Conservation (phyloP, 2,797 vertebrate genomes). For the Siniperca obscura region DNA sequence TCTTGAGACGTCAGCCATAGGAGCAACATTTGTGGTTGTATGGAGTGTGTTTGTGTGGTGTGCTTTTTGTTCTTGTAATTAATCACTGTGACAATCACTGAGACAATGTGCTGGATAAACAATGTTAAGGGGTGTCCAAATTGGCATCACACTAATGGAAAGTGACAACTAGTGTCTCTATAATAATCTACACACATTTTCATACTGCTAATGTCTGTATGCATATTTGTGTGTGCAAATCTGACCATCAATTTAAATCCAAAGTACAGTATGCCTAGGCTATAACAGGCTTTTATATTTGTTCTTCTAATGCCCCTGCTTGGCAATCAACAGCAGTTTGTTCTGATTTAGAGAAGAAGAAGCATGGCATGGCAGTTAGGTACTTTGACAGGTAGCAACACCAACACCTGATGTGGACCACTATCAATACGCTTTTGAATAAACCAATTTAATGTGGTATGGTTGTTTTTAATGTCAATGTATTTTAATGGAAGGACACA, state of each 20-base stretch:
- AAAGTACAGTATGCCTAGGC: neutral
- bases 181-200: constrained; percentile 25
- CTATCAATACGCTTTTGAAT: neutral
- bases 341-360: neutral
- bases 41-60: constrained; percentile 14
- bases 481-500: neutral
- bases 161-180: constrained; percentile 20
- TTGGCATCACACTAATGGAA: constrained; percentile 38
- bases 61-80: constrained; percentile 35
- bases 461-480: neutral
- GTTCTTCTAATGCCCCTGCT: neutral
- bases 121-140: constrained; percentile 32
- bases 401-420: neutral
- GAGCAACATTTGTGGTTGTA: neutral
- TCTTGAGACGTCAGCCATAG: constrained; percentile 39
- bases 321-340: neutral
- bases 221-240: neutral
- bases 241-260: neutral
- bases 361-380: neutral
- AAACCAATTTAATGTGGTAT: neutral
- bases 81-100: constrained; percentile 27
- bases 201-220: neutral
- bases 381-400: neutral
- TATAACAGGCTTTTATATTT: neutral
- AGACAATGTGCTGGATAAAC: constrained; percentile 52